Evolutionary conservation across 1,140 invertebrate genomes (phyloP), one percentile per base, ranked within the genome.

Genomic region (Phthorimaea operculella): DNA sequence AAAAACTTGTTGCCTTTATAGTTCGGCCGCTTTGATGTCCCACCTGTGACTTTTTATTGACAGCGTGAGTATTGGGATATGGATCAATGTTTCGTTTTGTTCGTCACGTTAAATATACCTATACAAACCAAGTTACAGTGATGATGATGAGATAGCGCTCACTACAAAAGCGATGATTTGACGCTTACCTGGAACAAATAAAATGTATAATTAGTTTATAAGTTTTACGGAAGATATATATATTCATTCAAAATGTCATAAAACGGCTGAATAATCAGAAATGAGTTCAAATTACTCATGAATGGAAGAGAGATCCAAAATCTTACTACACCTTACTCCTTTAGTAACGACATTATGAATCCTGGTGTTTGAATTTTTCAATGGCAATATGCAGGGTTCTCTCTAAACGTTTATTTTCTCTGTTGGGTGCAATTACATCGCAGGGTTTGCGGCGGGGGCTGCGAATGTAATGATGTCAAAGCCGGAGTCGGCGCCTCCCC

Each of bases 391-490:
- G n/a, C n/a, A n/a, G n/a, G 21, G 21, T 28, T 28, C 21, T 6
- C 21, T 28, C 2, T 28, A 6, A 28, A 28, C 2, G 2, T 4
- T 28, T 28, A 4, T 28, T 4, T 28, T 28, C 21, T 28, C 6
- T 28, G 21, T 4, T 15, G 44, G 44, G 44, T 47, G 44, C 44
- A 47, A 47, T 47, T 47, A 47, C 11, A 42, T 47, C 7, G 44
- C 44, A 16, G 44, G 44, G 44, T 17, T 42, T 47, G 36, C 36
- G 36, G 36, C 3, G 44, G n/a, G 44, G 44, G 44, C 39, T 16
- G 14, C n/a, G 70, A 75, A 72, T 70, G 69, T 76, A 78, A 75
- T 70, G 71, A 76, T 72, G 72, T 79, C 74, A 79, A 77, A 81
- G 72, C 64, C 69, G 68, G 71, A 59, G 54, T 45, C 57, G 15